A percentile compares a stretch with the other conserved stretches of the same genome.
Evolutionary conservation across 2,888 invertebrate species (phyloP).

Genomic region (Parnassius orleans): DNA sequence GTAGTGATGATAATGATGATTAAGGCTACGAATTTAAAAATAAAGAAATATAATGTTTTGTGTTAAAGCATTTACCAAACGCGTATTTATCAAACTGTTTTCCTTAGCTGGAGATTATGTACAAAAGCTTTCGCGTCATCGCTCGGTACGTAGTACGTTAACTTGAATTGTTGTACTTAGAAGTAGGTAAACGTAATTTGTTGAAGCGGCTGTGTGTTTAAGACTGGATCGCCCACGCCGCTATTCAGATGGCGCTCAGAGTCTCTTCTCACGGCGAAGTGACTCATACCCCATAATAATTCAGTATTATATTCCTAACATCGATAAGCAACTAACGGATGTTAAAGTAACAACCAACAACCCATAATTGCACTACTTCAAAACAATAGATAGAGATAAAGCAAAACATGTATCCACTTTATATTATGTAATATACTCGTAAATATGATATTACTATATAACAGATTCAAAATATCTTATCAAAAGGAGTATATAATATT

Average conservation of each 20-base stretch:
- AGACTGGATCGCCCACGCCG: slow-evolving; percentile 66
- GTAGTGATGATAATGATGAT: too few species aligned
- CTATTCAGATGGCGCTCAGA: slow-evolving; percentile 34
- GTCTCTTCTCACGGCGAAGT: slow-evolving; percentile 53
- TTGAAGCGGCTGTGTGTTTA: slow-evolving; percentile 53
- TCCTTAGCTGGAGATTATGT: slow-evolving; percentile 2
- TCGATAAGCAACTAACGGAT: slow-evolving; percentile 35
- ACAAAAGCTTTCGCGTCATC: slow-evolving; percentile 8
- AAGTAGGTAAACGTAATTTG: slow-evolving; percentile 67
- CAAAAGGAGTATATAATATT: too few species aligned
- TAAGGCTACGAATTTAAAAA: too few species aligned
- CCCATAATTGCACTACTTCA: slow-evolving; percentile 29
- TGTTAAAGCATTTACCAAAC: neutral
- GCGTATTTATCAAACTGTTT: slow-evolving; percentile 2
- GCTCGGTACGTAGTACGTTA: slow-evolving; percentile 19
- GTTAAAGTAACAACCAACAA: slow-evolving; percentile 27
- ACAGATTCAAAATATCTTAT: too few species aligned
- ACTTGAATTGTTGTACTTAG: slow-evolving; percentile 35
- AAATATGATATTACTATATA: too few species aligned
- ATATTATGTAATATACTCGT: too few species aligned
- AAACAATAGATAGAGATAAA: slow-evolving; percentile 5
- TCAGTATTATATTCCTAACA: slow-evolving; percentile 41
- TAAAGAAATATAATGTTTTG: too few species aligned
- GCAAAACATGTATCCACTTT: too few species aligned
- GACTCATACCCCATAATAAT: slow-evolving; percentile 62